Evolutionary conservation across 2,797 vertebrate genomes (phyloP).

Genomic region (Varecia variegata): DNA sequence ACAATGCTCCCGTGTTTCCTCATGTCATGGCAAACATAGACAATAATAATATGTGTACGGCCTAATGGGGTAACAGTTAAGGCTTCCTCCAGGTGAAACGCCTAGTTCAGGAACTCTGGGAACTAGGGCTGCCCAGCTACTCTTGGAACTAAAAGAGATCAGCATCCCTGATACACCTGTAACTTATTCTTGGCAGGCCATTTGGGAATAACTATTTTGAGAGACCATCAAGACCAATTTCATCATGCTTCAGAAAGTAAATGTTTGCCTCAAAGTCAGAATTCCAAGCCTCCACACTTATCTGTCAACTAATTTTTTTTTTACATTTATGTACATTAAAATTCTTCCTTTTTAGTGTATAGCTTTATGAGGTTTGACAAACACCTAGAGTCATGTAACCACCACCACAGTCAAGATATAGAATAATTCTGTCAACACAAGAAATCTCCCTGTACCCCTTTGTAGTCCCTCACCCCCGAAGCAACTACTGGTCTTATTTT

Average conservation of each 20-base stretch:
- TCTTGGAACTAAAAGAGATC: background rate
- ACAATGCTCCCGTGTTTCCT: background rate
- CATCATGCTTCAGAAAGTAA: background rate
- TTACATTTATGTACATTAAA: background rate
- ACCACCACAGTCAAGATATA: background rate
- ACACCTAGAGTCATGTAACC: background rate
- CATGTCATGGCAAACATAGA: background rate
- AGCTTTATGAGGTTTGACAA: background rate
- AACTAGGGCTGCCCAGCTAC: background rate
- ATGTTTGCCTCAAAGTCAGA: background rate
- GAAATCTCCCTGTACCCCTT: background rate
- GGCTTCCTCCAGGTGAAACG: background rate
- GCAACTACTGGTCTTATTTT: background rate
- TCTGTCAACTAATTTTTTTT: background rate
- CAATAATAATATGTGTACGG: background rate
- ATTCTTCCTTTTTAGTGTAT: background rate
- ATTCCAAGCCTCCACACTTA: background rate
- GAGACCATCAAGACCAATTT: background rate
- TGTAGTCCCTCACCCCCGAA: background rate
- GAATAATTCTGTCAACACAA: background rate
- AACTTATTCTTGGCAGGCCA: background rate
- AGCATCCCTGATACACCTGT: background rate
- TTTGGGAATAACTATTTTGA: background rate
- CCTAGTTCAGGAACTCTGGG: background rate
- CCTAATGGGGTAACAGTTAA: background rate